Evolutionary conservation across 2,113 vertebrate genomes (phyloP), one percentile per base, ranked within the genome.

Genomic region (Phainopepla nitens): DNA sequence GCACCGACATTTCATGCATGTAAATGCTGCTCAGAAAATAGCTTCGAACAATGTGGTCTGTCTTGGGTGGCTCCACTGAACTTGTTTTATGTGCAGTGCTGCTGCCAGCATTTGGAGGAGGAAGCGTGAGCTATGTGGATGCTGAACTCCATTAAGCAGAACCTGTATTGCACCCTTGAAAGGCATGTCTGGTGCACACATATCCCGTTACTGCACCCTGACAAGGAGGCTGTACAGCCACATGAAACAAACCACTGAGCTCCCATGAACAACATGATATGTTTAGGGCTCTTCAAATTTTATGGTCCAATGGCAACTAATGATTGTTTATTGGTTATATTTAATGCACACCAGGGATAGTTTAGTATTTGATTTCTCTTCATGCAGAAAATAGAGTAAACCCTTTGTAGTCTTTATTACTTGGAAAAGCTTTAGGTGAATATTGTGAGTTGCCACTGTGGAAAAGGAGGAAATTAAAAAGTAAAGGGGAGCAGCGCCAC

Each of bases 271-370:
- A 92, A 65, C 45, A 11, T 33, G 76, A 87, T 93, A 53, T 79
- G 86, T 97, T 94, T 79, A 91, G 89, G 69, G 28, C 61, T 84
- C 82, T 95, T 70, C 89, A 75, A 78, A 94, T 96, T 87, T 95
- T 84, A 95, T 71, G 83, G 64, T 96, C 82, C 93, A 90, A 10
- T 90, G 80, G 47, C 93, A 96, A 57, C 79, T 92, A 91, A 96
- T 94, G 60, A 86, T 92, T 95, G 71, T 97, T 98, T 97, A 97
- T 91, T 97, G 75, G 84, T 83, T 97, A 92, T 96, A 96, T 96
- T 97, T 96, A 96, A 70, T 87, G 91, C 65, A 93, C 94, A 95
- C 94, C 41, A 39, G 95, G 72, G 90, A 90, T 68, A 86, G 42
- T 86, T 97, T 95, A 90, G 76, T 78, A 73, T 96, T 69, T 95